Evolutionary conservation across 1,140 invertebrate genomes (phyloP).

Genomic region (Bombus turneri): DNA sequence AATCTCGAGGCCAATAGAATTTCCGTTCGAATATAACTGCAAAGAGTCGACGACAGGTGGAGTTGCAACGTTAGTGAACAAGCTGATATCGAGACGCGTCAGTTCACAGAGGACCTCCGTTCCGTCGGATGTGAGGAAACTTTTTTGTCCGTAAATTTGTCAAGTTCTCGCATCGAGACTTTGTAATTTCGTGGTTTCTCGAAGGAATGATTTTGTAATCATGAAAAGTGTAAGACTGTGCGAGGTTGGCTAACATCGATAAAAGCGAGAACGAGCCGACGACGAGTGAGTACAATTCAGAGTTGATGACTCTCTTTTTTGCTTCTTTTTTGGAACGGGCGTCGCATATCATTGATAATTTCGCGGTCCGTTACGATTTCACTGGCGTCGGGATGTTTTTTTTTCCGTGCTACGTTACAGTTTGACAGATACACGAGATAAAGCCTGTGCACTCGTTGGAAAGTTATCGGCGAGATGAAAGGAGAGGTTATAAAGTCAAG

Average conservation of each 20-base stretch:
- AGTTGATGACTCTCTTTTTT: constrained; percentile 8
- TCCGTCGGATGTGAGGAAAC: constrained; percentile 50
- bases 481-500: constrained; percentile 61
- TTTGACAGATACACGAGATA: background rate
- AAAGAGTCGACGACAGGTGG: constrained; percentile 1
- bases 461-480: constrained; percentile 19
- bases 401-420: background rate
- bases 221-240: constrained; percentile 65
- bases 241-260: constrained; percentile 61
- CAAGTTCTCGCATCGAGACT: constrained; percentile 19
- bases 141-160: constrained; percentile 33
- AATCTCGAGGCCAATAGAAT: background rate
- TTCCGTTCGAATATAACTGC: no score
- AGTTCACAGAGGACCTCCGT: constrained; percentile 62
- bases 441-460: background rate
- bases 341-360: constrained; percentile 31
- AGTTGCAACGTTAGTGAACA: background rate
- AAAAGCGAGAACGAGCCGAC: constrained; percentile 2
- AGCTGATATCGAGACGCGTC: constrained; percentile 49
- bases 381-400: no score
- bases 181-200: constrained; percentile 5
- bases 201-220: constrained; percentile 42
- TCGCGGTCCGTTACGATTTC: background rate
- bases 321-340: constrained; percentile 21
- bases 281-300: constrained; percentile 54